These are phyloP conservation scores for Nannospalax galili DNA, from an alignment of 2,113 vertebrate genomes.

Conservation along the genomic window DNA sequence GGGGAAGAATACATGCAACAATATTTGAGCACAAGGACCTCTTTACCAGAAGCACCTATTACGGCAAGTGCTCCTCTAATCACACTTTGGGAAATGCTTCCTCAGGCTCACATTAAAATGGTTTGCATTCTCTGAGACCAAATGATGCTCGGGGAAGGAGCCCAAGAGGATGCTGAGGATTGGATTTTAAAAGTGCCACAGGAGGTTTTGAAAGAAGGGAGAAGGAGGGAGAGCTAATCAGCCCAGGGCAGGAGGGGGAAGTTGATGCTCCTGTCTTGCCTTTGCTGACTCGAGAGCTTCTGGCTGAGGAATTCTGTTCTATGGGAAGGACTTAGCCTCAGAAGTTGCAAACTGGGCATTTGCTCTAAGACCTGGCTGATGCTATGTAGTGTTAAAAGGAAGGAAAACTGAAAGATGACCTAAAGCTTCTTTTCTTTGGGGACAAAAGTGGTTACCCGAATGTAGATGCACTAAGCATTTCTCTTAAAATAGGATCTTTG, in stretches of 20 bases:
- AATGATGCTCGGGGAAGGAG: not conserved
- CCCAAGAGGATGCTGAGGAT: not conserved
- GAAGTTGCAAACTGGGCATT: not conserved
- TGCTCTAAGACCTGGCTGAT: not conserved
- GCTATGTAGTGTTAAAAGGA: not conserved
- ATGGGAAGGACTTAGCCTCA: not conserved
- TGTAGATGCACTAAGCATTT: not conserved
- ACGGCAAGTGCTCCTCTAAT: conserved; percentile 18
- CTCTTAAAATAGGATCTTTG: not conserved
- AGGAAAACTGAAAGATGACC: not conserved
- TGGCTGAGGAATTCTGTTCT: not conserved
- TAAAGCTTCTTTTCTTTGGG: not conserved
- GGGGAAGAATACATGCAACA: not conserved
- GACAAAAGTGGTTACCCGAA: not conserved
- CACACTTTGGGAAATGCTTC: conserved; percentile 28
- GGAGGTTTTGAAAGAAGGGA: not conserved
- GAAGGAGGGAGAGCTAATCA: not conserved
- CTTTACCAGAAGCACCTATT: conserved; percentile 28
- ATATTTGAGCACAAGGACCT: conserved; percentile 24
- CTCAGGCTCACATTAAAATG: conserved; percentile 34
- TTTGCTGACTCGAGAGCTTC: not conserved
- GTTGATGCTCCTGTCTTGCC: not conserved
- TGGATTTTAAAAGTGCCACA: conserved; percentile 5
- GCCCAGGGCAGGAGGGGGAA: not conserved
- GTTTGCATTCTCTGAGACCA: conserved; percentile 7